Evolutionary conservation across 2,888 invertebrate genomes (phyloP), one percentile per base, ranked within the genome.

Genomic region (Lissocephala sabroskyi): DNA sequence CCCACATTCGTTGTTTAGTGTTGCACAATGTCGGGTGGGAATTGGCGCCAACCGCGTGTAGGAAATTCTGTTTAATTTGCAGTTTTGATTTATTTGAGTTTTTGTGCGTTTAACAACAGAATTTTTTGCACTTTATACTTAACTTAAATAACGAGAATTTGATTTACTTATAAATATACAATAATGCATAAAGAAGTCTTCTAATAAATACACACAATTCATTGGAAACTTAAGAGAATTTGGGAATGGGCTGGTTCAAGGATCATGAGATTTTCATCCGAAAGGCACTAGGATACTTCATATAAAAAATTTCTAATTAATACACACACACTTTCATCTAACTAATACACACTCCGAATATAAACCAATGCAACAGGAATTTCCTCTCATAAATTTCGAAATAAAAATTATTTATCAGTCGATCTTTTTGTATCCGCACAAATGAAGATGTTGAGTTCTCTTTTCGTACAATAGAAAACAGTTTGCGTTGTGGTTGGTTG

Each of bases 331-430:
- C n/a, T n/a, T n/a, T n/a, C n/a, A n/a, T n/a, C n/a, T n/a, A n/a
- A n/a, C n/a, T n/a, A n/a, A n/a, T n/a, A n/a, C n/a, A n/a, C n/a
- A n/a, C n/a, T n/a, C n/a, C n/a, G n/a, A n/a, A n/a, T n/a, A n/a
- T n/a, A n/a, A n/a, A n/a, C n/a, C n/a, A n/a, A n/a, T n/a, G n/a
- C n/a, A n/a, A n/a, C n/a, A n/a, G n/a, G n/a, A n/a, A n/a, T n/a
- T n/a, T n/a, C n/a, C n/a, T n/a, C n/a, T n/a, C n/a, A n/a, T n/a
- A n/a, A n/a, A n/a, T n/a, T n/a, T n/a, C n/a, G 3, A 53, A 59
- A 59, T 65, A 73, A 60, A 71, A 76, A n/a, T n/a, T n/a, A n/a
- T 65, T 68, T 76, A 71, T 76, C 70, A 71, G 70, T 71, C 70
- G 62, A 56, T 76, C 55, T 71, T 45, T 57, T 41, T 41, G 26